phyloP scores from a whole-genome alignment of 2,797 vertebrate species.

The Lemur catta region DNA sequence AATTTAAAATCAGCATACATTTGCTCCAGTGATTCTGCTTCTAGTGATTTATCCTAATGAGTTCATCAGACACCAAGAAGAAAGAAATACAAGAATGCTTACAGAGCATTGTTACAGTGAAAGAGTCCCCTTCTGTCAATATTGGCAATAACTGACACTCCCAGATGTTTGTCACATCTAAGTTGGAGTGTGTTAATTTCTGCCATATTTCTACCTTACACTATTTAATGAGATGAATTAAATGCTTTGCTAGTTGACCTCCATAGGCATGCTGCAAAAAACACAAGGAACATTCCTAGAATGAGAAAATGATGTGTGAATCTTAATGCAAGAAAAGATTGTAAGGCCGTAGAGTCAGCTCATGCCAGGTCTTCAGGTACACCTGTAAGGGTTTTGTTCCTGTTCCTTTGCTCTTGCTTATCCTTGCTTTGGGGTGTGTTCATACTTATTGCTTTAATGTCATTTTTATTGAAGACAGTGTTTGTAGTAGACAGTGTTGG shows the following conservation, averaged over 20 bases:
- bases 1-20: not conserved
- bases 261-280: not conserved
- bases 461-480: not conserved
- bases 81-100: not conserved
- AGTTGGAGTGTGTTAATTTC: not conserved
- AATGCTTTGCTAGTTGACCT: not conserved
- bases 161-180: not conserved
- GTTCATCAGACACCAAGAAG: not conserved
- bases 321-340: not conserved
- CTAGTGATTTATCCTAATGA: not conserved
- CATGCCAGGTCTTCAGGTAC: not conserved
- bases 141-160: not conserved
- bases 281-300: not conserved
- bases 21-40: not conserved
- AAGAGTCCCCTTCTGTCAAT: not conserved
- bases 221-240: not conserved
- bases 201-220: not conserved
- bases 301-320: not conserved
- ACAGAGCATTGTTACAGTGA: no score
- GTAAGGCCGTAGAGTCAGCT: not conserved
- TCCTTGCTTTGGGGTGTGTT: not conserved
- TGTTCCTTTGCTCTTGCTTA: not conserved
- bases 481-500: not conserved
- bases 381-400: not conserved
- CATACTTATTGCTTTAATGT: not conserved